Percentiles rank a stretch among this genome's conserved stretches.
Conservation (phyloP, 2,888 invertebrate genomes). For the Melanostoma mellinum region DNA sequence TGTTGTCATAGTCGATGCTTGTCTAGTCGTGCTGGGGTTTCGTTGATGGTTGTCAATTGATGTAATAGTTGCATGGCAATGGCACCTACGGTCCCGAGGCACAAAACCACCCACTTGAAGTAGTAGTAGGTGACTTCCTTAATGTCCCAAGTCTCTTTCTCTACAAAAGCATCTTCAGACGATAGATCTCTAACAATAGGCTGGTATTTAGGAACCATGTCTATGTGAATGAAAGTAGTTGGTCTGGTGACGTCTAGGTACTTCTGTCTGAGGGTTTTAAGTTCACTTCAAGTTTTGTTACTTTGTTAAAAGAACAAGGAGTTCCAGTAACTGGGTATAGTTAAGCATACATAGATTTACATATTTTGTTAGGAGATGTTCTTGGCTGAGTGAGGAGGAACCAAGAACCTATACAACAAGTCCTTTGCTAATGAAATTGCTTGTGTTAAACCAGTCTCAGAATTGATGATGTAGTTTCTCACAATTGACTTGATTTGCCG, state of each 20-base stretch:
- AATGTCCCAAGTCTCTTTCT: constrained; percentile 36
- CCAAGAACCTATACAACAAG: too few relatives aligned
- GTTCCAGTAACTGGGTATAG: too few relatives aligned
- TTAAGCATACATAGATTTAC: too few relatives aligned
- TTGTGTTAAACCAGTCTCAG: too few relatives aligned
- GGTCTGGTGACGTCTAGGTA: constrained; percentile 78
- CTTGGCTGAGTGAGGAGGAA: too few relatives aligned
- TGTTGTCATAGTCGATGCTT: constrained; percentile 51
- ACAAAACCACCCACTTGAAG: constrained; percentile 14
- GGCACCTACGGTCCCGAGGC: constrained; percentile 20
- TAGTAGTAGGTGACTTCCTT: constrained; percentile 64
- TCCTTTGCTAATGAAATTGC: too few relatives aligned
- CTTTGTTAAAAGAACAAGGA: constrained; percentile 23
- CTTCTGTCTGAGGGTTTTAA: constrained; percentile 80
- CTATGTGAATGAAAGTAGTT: constrained; percentile 1
- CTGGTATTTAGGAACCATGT: constrained; percentile 20
- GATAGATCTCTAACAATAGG: constrained; percentile 37
- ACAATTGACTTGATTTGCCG: too few relatives aligned
- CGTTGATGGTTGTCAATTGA: constrained; percentile 58
- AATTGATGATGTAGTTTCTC: too few relatives aligned
- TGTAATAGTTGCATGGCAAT: constrained; percentile 65
- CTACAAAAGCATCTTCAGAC: constrained; percentile 53
- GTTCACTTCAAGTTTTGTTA: constrained; percentile 46
- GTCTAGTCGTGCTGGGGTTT: constrained; percentile 16
- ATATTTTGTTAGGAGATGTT: too few relatives aligned